Percentiles rank a stretch among this genome's conserved stretches.
phyloP scores from a whole-genome alignment of 2,113 vertebrate genomes.

The Silurus asotus region DNA sequence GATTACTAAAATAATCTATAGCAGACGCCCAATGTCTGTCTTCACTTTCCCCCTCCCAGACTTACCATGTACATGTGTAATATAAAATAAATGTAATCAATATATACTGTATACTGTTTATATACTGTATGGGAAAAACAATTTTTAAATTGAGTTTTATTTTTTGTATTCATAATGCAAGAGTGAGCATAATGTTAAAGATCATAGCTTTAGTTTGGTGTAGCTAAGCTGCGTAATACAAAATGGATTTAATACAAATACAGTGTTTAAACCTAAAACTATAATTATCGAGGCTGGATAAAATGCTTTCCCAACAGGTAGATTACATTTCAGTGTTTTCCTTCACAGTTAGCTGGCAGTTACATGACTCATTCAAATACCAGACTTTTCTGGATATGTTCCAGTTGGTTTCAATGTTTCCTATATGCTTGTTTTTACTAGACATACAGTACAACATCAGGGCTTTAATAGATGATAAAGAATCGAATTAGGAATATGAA shows the following conservation, averaged over 20 bases:
- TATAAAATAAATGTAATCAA: not conserved
- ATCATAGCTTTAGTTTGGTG: not conserved
- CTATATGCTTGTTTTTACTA: not conserved
- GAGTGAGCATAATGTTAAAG: not conserved
- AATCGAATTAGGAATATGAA: not conserved
- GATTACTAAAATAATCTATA: too few relatives aligned
- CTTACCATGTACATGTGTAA: not conserved
- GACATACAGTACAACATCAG: not conserved
- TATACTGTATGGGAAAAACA: not conserved
- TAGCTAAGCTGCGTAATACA: not conserved
- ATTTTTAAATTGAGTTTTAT: not conserved
- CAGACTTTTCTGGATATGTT: not conserved
- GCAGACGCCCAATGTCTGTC: not conserved
- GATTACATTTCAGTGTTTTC: not conserved
- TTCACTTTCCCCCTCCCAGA: too few relatives aligned
- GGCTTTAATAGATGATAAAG: not conserved
- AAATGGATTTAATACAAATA: not conserved
- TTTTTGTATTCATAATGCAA: not conserved
- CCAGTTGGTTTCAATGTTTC: not conserved
- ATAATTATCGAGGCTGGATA: not conserved
- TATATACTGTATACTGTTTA: too few relatives aligned
- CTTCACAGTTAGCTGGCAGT: not conserved
- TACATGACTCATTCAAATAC: not conserved
- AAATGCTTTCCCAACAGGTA: not conserved
- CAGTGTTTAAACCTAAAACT: not conserved